A percentile compares a stretch with the other conserved stretches of the same genome.
Conservation (phyloP, 2,797 vertebrate species). For the Falco biarmicus region DNA sequence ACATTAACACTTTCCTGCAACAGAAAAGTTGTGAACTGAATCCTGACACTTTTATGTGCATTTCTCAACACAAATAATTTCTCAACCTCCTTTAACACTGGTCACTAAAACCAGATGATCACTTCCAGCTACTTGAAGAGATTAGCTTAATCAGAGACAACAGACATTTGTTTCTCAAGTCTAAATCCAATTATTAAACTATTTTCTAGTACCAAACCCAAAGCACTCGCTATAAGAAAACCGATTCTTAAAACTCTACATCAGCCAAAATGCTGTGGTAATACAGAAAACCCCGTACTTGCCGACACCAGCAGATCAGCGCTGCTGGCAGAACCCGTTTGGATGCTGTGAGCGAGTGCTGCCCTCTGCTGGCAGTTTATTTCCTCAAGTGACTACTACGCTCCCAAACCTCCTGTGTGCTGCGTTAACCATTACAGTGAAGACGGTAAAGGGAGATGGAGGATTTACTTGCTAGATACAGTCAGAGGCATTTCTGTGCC, state of each 20-base stretch:
- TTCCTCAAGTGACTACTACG: background rate
- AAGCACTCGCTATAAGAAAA: background rate
- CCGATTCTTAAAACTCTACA: background rate
- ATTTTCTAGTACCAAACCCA: background rate
- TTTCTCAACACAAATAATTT: background rate
- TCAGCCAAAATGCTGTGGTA: background rate
- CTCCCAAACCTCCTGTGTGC: rapidly evolving
- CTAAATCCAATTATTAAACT: background rate
- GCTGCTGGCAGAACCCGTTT: background rate
- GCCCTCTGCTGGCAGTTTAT: constrained; percentile 75
- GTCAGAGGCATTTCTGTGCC: background rate
- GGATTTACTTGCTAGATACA: background rate
- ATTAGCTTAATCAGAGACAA: background rate
- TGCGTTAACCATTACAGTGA: background rate
- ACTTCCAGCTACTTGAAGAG: background rate
- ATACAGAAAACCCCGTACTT: rapidly evolving
- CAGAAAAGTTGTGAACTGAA: background rate
- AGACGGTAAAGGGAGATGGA: background rate
- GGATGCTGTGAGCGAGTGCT: constrained; percentile 26
- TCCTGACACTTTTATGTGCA: background rate
- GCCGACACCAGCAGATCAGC: background rate
- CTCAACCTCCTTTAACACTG: background rate
- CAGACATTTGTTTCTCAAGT: background rate
- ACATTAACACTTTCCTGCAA: background rate
- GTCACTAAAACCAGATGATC: background rate